Evolutionary conservation across 2,888 invertebrate species (phyloP).

Genomic region (Drosophila mulleri): DNA sequence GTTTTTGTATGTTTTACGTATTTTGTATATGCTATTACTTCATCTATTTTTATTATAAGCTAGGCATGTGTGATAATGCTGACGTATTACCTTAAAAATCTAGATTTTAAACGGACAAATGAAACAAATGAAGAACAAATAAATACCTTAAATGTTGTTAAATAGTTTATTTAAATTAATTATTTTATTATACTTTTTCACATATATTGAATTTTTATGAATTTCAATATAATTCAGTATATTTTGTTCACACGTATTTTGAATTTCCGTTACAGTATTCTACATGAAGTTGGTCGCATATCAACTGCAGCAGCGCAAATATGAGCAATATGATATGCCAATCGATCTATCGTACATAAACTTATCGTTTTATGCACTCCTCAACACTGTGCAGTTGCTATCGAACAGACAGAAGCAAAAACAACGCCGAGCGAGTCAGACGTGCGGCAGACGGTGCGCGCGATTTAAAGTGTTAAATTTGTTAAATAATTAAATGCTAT

Average conservation of each 20-base stretch:
- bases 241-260: background rate
- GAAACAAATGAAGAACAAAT: conserved; percentile 62
- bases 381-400: conserved; percentile 28
- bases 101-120: conserved; percentile 43
- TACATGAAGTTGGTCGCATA: conserved; percentile 4
- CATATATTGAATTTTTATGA: background rate
- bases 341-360: conserved; percentile 15
- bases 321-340: background rate
- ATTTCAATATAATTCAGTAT: background rate
- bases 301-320: background rate
- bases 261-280: background rate
- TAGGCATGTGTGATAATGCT: conserved; percentile 67
- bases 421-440: conserved; percentile 53
- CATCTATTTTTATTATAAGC: conserved; percentile 40
- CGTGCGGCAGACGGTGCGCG: conserved; percentile 52
- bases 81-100: conserved; percentile 56
- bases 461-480: conserved; percentile 50
- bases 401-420: conserved; percentile 53
- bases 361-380: conserved; percentile 16
- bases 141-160: conserved; percentile 51
- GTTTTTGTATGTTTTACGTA: conserved; percentile 14
- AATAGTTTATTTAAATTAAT: background rate
- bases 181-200: too few species aligned
- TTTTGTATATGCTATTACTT: conserved; percentile 15
- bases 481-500: conserved; percentile 51